Percentiles rank a stretch among this genome's conserved stretches.
phyloP scores from a whole-genome alignment of 2,888 invertebrate genomes.

The Sylvicola cinctus region DNA sequence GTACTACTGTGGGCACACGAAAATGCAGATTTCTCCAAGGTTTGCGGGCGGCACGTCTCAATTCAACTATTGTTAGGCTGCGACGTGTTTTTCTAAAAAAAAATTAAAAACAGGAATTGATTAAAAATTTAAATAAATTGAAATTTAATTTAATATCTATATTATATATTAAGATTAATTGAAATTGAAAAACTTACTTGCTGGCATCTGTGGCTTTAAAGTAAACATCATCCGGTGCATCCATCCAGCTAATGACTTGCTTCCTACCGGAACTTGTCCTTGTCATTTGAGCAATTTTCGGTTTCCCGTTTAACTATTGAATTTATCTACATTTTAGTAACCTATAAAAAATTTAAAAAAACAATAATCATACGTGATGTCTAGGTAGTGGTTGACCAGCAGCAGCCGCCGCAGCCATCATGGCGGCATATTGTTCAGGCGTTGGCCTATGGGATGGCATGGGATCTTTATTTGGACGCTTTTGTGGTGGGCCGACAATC shows the following conservation, averaged over 20 bases:
- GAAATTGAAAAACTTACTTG: constrained; percentile 43
- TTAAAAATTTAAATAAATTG: too few relatives aligned
- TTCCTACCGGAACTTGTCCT: constrained; percentile 57
- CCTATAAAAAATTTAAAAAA: constrained; percentile 1
- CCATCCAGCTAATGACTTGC: constrained; percentile 94
- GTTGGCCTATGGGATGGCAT: constrained; percentile 47
- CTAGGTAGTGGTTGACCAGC: constrained; percentile 47
- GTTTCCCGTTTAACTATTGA: constrained; percentile 56
- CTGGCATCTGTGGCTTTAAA: constrained; percentile 79
- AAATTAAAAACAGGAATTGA: too few relatives aligned
- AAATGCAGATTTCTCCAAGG: constrained; percentile 46
- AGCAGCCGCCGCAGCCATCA: constrained; percentile 43
- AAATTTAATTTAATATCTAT: not conserved
- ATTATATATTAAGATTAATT: not conserved
- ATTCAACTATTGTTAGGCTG: constrained; percentile 54
- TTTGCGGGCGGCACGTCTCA: constrained; percentile 67
- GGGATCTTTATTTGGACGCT: constrained; percentile 61
- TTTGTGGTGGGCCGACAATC: constrained; percentile 41
- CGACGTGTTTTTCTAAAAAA: constrained; percentile 64
- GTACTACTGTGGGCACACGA: not conserved
- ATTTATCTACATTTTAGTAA: constrained; percentile 9
- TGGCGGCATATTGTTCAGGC: constrained; percentile 49
- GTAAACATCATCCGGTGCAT: constrained; percentile 93
- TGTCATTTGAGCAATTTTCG: constrained; percentile 59
- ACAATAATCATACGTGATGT: constrained; percentile 34